Percentiles rank a stretch among this genome's conserved stretches.
phyloP scores from a whole-genome alignment of 2,888 invertebrate species.

The Digitonthophagus gazella region DNA sequence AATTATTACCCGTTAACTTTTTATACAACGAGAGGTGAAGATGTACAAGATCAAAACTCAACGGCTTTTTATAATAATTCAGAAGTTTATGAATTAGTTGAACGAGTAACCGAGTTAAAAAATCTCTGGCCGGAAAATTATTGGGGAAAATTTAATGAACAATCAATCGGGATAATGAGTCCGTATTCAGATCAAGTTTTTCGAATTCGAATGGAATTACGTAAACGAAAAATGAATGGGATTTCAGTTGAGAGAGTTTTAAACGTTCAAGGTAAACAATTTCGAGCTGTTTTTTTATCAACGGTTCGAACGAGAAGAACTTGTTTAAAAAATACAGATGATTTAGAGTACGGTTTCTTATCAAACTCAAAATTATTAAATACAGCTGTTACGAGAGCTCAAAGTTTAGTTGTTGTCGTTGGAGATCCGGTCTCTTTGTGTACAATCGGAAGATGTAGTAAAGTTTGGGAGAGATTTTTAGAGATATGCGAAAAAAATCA shows the following conservation, averaged over 20 bases:
- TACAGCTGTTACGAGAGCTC: conserved; percentile 79
- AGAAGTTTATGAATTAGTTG: conserved; percentile 78
- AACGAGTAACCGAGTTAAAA: conserved; percentile 69
- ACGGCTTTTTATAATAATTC: conserved; percentile 81
- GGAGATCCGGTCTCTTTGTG: conserved; percentile 82
- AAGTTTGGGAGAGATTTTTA: conserved; percentile 78
- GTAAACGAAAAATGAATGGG: conserved; percentile 69
- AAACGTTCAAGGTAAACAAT: conserved; percentile 87
- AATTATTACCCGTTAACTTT: conserved; percentile 74
- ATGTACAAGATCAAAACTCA: conserved; percentile 73
- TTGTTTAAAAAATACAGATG: conserved; percentile 57
- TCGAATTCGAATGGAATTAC: conserved; percentile 71
- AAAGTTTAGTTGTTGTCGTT: conserved; percentile 78
- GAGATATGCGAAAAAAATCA: conserved; percentile 68
- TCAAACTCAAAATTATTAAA: conserved; percentile 79
- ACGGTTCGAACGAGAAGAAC: conserved; percentile 75
- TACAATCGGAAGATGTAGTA: conserved; percentile 75
- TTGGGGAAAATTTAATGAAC: conserved; percentile 75
- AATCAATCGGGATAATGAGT: conserved; percentile 80
- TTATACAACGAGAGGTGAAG: conserved; percentile 76
- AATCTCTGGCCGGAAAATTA: conserved; percentile 68
- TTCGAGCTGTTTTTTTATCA: conserved; percentile 76
- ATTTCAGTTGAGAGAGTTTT: conserved; percentile 80
- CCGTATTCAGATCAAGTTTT: conserved; percentile 80
- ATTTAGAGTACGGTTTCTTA: conserved; percentile 76